Evolutionary conservation across 2,797 vertebrate species (phyloP).

Genomic region (Simalia tracyae): DNA sequence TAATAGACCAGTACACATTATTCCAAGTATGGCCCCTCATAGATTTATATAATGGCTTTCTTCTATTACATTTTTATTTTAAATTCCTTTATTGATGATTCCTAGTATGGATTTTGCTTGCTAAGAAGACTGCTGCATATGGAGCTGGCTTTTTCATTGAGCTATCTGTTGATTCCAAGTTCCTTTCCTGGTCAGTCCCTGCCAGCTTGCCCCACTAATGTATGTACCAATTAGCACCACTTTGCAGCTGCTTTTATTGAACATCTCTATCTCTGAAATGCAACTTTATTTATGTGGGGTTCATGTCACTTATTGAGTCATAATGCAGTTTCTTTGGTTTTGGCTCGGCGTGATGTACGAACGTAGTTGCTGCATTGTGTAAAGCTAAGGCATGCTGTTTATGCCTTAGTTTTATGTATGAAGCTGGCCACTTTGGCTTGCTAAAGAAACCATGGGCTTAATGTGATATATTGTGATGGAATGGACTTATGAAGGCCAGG

Average conservation of each 20-base stretch:
- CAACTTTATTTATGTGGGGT: neutral
- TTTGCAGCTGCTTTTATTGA: neutral
- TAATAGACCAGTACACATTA: neutral
- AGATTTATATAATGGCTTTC: neutral
- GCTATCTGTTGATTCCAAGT: neutral
- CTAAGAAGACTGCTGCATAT: neutral
- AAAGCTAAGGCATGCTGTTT: neutral
- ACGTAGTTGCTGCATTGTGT: neutral
- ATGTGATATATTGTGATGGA: too few species aligned
- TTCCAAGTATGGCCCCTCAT: neutral
- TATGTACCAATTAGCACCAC: neutral
- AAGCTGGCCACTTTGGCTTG: neutral
- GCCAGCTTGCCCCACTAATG: neutral
- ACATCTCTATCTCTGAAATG: neutral
- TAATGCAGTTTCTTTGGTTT: neutral
- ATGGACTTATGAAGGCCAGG: too few species aligned
- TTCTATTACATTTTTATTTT: neutral
- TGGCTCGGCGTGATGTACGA: neutral
- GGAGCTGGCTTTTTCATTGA: neutral
- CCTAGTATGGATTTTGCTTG: neutral
- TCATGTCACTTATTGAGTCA: neutral
- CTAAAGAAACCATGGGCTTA: too few species aligned
- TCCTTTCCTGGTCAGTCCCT: neutral
- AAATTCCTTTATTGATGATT: neutral
- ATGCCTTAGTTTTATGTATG: neutral